Base-by-base conservation (phyloP, 2,888 invertebrate genomes). In the Xestia c-nigrum region DNA sequence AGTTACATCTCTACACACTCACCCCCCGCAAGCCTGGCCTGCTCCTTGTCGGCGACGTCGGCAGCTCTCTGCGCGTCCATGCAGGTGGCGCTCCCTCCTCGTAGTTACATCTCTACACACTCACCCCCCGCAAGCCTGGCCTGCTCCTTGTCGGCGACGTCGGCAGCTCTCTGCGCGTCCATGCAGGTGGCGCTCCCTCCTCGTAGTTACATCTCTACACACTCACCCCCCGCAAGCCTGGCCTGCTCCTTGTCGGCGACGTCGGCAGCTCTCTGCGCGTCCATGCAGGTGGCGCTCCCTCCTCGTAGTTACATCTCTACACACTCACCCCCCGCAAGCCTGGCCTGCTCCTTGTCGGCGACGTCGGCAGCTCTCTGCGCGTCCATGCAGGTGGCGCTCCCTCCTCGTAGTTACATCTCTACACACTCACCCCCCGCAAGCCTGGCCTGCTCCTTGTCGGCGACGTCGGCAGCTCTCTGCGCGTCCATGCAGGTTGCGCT, bases 401-500 rank as follows among this genome's bases (percentile, higher is more conserved):
- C 96, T 43, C 43, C 43, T 43, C 43, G 43, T 43, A 43, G 43
- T 1, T 14, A 12, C 14, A 24, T 14, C 1, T 14, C 31, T 31
- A 59, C 6, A 16, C 10, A 55, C 73, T 81, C 46, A 97, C 97
- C 92, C 91, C 97, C 92, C 91, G 94, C 92, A 50, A 93, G 86
- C 80, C 91, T 89, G 72, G 81, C 76, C n/a, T 91, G 87, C 0
- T 92, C 93, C 85, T 92, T 91, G 86, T 97, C 93, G 19, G 89
- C 87, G 77, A 85, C 88, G 0, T 94, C 93, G 0, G 94, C 80
- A 5, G 94, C 95, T 5, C 96, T 80, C 77, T 94, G 93, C 0
- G 95, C 95, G 88, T 96, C 96, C 0, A 91, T 63, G 57, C 96
- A 96, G 0, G 96, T 95, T 55, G 92, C 88, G 63, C 92, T 91